These are phyloP conservation scores for Ennomos fuscantarius DNA, from an alignment of 2,888 invertebrate species.

Conservation along the genomic window DNA sequence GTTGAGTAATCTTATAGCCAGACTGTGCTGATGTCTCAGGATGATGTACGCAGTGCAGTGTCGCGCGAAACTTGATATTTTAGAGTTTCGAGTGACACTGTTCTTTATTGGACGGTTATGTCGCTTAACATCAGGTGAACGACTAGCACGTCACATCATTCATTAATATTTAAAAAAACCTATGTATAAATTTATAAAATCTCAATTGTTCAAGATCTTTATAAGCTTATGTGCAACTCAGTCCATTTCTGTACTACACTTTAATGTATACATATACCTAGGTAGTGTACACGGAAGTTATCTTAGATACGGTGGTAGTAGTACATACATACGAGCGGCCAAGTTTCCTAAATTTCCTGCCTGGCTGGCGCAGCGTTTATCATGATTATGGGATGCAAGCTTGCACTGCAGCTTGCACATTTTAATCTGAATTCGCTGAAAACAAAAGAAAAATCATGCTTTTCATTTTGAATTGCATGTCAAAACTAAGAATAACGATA, in stretches of 20 bases:
- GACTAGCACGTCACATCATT: too few species aligned
- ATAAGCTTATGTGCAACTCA: conserved; percentile 12
- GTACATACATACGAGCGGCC: conserved; percentile 9
- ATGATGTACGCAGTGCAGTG: too few species aligned
- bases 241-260: conserved; percentile 2
- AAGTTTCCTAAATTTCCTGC: conserved; percentile 29
- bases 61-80: too few species aligned
- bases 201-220: conserved; percentile 3
- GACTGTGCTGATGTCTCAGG: too few species aligned
- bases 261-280: conserved; percentile 1
- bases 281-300: conserved; percentile 17
- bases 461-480: too few species aligned
- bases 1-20: too few species aligned
- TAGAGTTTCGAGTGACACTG: too few species aligned
- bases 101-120: too few species aligned
- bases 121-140: too few species aligned
- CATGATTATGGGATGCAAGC: conserved; percentile 16
- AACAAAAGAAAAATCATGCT: conserved; percentile 13
- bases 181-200: too few species aligned
- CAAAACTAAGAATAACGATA: too few species aligned
- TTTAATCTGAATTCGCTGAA: conserved; percentile 2
- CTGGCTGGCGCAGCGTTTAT: conserved; percentile 22
- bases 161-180: too few species aligned
- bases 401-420: conserved; percentile 1
- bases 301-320: conserved; percentile 6